These are phyloP conservation scores for Alectura lathami DNA, from an alignment of 2,113 vertebrate genomes.

Conservation along the genomic window DNA sequence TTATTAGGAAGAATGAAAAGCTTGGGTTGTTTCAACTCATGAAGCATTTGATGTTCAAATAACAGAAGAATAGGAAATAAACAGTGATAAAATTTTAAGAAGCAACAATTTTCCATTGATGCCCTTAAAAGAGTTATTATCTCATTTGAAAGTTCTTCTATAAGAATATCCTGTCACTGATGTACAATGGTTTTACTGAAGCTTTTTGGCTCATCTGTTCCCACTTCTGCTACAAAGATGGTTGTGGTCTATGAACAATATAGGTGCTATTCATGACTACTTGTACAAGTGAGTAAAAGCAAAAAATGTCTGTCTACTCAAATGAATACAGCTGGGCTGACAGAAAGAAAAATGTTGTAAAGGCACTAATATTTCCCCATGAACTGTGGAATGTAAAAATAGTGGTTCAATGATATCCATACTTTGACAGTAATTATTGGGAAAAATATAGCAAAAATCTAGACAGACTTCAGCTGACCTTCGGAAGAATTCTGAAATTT, in stretches of 20 bases:
- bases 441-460: background rate
- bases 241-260: background rate
- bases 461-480: background rate
- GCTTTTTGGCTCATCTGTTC: background rate
- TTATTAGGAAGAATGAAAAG: background rate
- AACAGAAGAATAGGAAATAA: background rate
- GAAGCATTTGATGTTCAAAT: background rate
- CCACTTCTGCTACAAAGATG: background rate
- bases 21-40: background rate
- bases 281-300: background rate
- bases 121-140: background rate
- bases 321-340: background rate
- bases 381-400: background rate
- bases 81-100: background rate
- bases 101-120: accelerated
- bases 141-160: background rate
- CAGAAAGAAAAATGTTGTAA: background rate
- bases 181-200: background rate
- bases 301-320: background rate
- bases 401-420: accelerated
- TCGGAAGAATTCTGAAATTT: background rate
- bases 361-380: background rate
- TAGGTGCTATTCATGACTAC: background rate
- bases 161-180: background rate
- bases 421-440: background rate